Evolutionary conservation across 2,888 invertebrate species (phyloP).

Genomic region (Gymnosoma rotundatum): DNA sequence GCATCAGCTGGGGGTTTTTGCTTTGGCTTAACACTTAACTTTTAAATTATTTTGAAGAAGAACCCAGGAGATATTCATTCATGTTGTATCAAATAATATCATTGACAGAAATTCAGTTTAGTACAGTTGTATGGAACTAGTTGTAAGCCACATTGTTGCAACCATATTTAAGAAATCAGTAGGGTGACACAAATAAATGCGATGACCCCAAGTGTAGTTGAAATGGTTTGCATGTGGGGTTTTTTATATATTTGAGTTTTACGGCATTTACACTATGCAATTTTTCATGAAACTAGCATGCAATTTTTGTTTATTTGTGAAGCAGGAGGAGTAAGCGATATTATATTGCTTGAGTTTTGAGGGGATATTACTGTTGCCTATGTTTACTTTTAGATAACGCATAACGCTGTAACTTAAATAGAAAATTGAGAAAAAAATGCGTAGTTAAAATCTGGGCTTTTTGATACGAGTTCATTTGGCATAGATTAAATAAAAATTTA

Average conservation of each 20-base stretch:
- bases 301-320: no score
- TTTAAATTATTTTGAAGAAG: slow-evolving; percentile 11
- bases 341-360: no score
- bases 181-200: slow-evolving; percentile 13
- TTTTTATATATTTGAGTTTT: background rate
- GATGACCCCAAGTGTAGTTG: background rate
- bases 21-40: slow-evolving; percentile 42
- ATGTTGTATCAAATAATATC: slow-evolving; percentile 42
- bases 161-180: slow-evolving; percentile 14
- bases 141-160: no score
- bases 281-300: no score
- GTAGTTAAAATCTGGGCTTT: no score
- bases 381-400: no score
- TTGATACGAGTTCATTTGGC: background rate
- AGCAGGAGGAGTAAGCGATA: no score
- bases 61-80: slow-evolving; percentile 22
- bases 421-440: no score
- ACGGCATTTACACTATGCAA: no score
- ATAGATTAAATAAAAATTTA: no score
- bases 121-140: slow-evolving; percentile 9
- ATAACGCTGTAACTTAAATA: no score
- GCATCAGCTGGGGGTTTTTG: slow-evolving; percentile 32
- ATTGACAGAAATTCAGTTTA: slow-evolving; percentile 38
- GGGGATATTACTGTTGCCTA: no score
- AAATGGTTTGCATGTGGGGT: slow-evolving; percentile 2